Percentiles rank a stretch among this genome's conserved stretches.
Evolutionary conservation across 2,797 vertebrate species (phyloP).

Genomic region (Falco cherrug): DNA sequence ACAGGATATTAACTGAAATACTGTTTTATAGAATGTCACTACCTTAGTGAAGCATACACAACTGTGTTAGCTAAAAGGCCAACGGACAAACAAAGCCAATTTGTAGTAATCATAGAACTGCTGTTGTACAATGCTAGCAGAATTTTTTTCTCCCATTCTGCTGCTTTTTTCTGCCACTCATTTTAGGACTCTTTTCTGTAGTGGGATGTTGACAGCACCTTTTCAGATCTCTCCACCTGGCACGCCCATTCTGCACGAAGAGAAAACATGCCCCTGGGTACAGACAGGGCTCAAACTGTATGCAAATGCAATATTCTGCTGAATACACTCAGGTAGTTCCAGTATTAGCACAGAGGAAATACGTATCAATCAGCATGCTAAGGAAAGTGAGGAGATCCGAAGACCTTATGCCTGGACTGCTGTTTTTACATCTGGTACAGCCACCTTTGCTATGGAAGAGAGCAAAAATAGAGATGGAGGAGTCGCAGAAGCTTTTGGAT

Average conservation of each 20-base stretch:
- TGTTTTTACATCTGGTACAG: neutral
- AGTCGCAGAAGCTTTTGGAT: neutral
- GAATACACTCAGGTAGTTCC: neutral
- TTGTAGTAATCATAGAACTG: neutral
- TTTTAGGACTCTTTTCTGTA: neutral
- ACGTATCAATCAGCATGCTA: neutral
- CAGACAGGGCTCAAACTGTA: neutral
- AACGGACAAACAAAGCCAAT: neutral
- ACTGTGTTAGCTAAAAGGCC: neutral
- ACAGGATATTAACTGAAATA: neutral
- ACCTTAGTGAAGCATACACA: neutral
- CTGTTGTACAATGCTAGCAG: neutral
- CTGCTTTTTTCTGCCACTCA: neutral
- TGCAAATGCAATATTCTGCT: accelerated
- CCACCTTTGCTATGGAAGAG: neutral
- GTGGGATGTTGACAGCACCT: neutral
- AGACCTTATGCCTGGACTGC: neutral
- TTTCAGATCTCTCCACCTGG: neutral
- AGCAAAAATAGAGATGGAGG: neutral
- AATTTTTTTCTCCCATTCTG: neutral
- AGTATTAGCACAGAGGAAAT: neutral
- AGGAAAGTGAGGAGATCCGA: neutral
- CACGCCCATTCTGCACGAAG: neutral
- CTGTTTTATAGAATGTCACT: neutral
- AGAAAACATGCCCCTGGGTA: neutral